These are phyloP conservation scores for Crotalus tigris DNA, from an alignment of 2,113 vertebrate species.

Conservation along the genomic window DNA sequence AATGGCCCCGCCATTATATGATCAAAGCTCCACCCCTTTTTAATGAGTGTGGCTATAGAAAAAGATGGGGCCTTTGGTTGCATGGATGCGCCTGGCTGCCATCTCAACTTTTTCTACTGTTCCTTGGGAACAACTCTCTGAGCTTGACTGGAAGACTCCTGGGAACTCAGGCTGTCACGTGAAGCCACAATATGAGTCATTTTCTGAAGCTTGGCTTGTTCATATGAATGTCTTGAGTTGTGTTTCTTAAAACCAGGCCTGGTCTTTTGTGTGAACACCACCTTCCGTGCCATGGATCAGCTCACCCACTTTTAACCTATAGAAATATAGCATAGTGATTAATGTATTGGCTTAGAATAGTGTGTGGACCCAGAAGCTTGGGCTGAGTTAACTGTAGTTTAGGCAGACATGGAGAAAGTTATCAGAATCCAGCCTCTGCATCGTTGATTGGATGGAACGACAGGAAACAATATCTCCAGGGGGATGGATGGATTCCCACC, in stretches of 20 bases:
- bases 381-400: not conserved
- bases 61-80: not conserved
- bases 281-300: not conserved
- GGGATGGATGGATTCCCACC: not conserved
- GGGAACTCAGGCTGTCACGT: not conserved
- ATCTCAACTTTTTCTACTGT: not conserved
- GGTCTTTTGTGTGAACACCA: not conserved
- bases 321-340: not conserved
- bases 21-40: not conserved
- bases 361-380: not conserved
- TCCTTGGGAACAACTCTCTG: not conserved
- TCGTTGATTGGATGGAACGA: not conserved
- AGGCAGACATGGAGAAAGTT: not conserved
- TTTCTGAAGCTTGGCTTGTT: not conserved
- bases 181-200: not conserved
- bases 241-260: not conserved
- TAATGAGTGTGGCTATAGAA: not conserved
- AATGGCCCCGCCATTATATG: not conserved
- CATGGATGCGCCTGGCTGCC: not conserved
- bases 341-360: not conserved
- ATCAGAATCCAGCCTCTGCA: not conserved
- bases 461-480: not conserved
- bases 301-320: not conserved
- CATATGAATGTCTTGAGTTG: not conserved
- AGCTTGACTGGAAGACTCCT: not conserved